Evolutionary conservation across 2,113 vertebrate genomes (phyloP).

Genomic region (Amphiprion ocellaris): DNA sequence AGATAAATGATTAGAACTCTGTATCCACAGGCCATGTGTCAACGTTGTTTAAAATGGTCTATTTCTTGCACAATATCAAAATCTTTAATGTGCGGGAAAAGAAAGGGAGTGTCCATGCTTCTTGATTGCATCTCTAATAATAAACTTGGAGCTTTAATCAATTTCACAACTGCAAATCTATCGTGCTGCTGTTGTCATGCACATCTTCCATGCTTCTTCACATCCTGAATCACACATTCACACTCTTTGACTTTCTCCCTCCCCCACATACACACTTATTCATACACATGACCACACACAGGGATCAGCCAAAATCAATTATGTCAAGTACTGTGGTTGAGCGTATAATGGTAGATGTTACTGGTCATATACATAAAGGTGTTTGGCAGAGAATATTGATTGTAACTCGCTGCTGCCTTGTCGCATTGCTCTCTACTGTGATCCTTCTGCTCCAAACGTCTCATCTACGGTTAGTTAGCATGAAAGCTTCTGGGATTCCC

Average conservation of each 20-base stretch:
- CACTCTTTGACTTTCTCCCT: background rate
- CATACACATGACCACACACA: slow-evolving; percentile 42
- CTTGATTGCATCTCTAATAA: slow-evolving; percentile 14
- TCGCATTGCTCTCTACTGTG: slow-evolving; percentile 49
- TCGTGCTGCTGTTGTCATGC: slow-evolving; percentile 1
- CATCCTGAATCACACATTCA: slow-evolving; percentile 7
- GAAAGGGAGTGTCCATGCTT: background rate
- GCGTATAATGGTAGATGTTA: slow-evolving; percentile 50
- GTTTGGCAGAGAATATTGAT: slow-evolving; percentile 72
- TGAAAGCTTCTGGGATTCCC: slow-evolving; percentile 46
- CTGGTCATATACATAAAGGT: slow-evolving; percentile 66
- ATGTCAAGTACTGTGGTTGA: slow-evolving; percentile 48
- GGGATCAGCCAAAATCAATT: slow-evolving; percentile 63
- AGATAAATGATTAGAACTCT: background rate
- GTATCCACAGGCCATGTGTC: background rate
- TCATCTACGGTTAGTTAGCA: slow-evolving; percentile 64
- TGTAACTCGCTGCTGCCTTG: slow-evolving; percentile 55
- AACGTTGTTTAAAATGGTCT: background rate
- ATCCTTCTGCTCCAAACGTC: slow-evolving; percentile 60
- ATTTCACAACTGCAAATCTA: slow-evolving; percentile 22
- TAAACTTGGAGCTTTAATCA: slow-evolving; percentile 20
- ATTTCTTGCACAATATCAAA: background rate
- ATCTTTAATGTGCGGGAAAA: background rate
- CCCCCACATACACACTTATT: background rate
- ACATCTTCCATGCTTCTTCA: slow-evolving; percentile 23